phyloP scores from a whole-genome alignment of 2,888 invertebrate genomes.

The Cetonia aurata region DNA sequence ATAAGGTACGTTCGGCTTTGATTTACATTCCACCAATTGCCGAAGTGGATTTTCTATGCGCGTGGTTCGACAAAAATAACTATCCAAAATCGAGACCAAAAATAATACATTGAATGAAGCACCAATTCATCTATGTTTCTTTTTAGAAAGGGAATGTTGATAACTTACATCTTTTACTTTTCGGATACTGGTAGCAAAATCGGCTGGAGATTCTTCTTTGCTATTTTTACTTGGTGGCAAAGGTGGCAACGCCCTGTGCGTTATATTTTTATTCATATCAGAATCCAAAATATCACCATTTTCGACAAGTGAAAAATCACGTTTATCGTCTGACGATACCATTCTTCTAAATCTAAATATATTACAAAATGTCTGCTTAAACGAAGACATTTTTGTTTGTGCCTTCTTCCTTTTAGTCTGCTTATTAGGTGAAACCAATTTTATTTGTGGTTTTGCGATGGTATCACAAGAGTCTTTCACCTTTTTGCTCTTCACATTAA shows the following conservation, averaged over 20 bases:
- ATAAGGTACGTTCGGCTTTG: too few relatives aligned
- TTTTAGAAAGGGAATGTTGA: too few relatives aligned
- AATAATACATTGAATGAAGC: too few relatives aligned
- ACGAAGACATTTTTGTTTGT: constrained; percentile 75
- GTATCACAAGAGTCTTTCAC: constrained; percentile 65
- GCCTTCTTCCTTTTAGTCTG: constrained; percentile 74
- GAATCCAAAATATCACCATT: constrained; percentile 59
- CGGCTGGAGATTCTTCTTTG: constrained; percentile 70
- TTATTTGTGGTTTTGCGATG: constrained; percentile 64
- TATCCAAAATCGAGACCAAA: too few relatives aligned
- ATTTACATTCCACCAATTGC: too few relatives aligned
- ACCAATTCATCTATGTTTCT: too few relatives aligned
- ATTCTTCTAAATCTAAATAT: constrained; percentile 80
- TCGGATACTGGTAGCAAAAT: constrained; percentile 92
- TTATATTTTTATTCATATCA: constrained; percentile 69
- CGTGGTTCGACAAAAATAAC: too few relatives aligned
- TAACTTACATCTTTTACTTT: constrained; percentile 92
- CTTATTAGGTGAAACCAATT: constrained; percentile 56
- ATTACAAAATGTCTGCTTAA: constrained; percentile 88
- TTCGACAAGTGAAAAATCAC: constrained; percentile 40
- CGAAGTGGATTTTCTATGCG: too few relatives aligned
- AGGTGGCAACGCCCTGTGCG: constrained; percentile 77
- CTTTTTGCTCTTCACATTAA: constrained; percentile 74
- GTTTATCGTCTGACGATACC: constrained; percentile 66
- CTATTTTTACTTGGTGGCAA: constrained; percentile 67